phyloP scores from a whole-genome alignment of 2,113 vertebrate genomes.

The Mirounga angustirostris region DNA sequence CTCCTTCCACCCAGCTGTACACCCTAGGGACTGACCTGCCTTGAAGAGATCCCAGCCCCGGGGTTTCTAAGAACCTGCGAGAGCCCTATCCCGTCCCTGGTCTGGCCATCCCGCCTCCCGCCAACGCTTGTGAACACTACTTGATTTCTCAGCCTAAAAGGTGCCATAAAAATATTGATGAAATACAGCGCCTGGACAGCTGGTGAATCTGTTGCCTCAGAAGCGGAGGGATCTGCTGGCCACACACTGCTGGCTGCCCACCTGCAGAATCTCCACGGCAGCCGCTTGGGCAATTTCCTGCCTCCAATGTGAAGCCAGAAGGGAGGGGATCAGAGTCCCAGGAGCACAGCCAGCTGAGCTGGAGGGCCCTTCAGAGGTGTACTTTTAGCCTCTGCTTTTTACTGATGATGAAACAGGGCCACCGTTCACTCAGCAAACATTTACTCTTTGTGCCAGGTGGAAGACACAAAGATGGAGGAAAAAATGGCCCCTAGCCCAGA shows the following conservation, averaged over 20 bases:
- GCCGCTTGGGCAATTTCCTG: background rate
- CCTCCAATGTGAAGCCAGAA: background rate
- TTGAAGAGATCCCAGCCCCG: no score
- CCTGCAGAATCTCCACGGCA: background rate
- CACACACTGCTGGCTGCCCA: background rate
- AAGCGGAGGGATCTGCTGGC: background rate
- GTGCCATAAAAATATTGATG: background rate
- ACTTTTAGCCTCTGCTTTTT: background rate
- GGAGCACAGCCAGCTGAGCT: background rate
- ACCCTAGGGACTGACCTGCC: background rate
- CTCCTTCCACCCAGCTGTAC: background rate
- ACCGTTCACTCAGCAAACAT: background rate
- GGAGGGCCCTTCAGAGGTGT: background rate
- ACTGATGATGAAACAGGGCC: background rate
- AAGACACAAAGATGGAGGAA: background rate
- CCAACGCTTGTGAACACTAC: background rate
- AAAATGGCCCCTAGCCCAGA: background rate
- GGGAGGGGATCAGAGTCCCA: background rate
- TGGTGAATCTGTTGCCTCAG: background rate
- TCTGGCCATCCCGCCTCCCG: background rate
- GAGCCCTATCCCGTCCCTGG: background rate
- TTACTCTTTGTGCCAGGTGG: background rate
- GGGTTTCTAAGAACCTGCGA: background rate
- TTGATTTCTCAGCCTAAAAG: background rate
- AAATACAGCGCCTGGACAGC: background rate